These are phyloP conservation scores for Archips xylosteana DNA, from an alignment of 2,888 invertebrate species.

Conservation along the genomic window DNA sequence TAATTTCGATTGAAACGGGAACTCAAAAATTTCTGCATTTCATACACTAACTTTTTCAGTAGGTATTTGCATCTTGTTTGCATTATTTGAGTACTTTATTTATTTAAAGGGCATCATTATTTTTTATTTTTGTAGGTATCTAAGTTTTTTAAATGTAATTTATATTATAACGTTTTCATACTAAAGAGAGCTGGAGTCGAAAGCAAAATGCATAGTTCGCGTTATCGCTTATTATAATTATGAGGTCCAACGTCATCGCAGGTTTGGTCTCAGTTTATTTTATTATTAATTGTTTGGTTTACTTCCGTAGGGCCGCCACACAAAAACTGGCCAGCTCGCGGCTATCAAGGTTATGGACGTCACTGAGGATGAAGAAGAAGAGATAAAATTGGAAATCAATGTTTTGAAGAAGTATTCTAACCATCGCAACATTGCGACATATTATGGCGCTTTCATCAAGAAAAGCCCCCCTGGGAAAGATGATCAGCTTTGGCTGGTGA, in stretches of 20 bases:
- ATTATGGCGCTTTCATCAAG: conserved; percentile 99
- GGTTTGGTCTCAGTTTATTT: neutral
- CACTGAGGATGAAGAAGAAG: conserved; percentile 99
- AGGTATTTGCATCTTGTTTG: no score
- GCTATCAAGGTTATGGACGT: conserved; percentile 99
- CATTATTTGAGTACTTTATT: no score
- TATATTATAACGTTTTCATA: no score
- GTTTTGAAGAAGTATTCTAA: conserved; percentile 99
- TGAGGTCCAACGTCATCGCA: neutral
- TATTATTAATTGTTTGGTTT: conserved; percentile 37
- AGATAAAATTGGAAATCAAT: conserved; percentile 99
- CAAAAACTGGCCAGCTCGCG: conserved; percentile 99
- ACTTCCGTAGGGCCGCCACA: conserved; percentile 95
- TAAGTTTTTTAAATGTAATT: no score
- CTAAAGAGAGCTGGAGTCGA: neutral
- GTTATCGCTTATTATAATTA: neutral
- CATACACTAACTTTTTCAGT: no score
- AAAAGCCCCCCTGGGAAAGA: conserved; percentile 99
- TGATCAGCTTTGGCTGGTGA: conserved; percentile 99
- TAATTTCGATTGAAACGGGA: no score
- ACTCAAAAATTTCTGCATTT: no score
- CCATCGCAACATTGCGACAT: conserved; percentile 99
- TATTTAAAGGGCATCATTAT: no score
- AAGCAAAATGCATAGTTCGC: neutral
- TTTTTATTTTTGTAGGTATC: no score